Evolutionary conservation across 1,140 invertebrate genomes (phyloP).

Genomic region (Formica selysi): DNA sequence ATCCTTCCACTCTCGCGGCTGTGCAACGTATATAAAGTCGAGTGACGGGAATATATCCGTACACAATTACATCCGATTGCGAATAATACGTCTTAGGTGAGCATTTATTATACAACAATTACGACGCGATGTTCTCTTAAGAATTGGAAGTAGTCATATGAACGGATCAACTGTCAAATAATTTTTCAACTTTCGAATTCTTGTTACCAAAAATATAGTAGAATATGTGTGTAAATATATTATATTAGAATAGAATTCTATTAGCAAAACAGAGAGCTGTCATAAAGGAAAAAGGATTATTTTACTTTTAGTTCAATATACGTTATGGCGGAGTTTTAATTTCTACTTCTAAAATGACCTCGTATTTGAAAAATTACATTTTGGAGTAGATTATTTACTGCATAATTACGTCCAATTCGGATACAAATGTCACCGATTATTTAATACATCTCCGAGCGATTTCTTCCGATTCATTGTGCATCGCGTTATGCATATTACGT

Average conservation of each 20-base stretch:
- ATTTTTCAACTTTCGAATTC: background rate
- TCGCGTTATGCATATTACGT: background rate
- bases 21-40: constrained; percentile 62
- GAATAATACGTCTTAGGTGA: constrained; percentile 61
- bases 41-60: background rate
- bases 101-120: constrained; percentile 1
- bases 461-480: background rate
- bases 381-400: background rate
- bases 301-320: background rate
- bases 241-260: background rate
- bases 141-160: background rate
- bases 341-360: too few relatives aligned
- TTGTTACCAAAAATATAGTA: too few relatives aligned
- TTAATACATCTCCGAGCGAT: too few relatives aligned
- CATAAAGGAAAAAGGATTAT: background rate
- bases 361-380: constrained; percentile 12
- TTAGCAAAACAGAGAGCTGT: too few relatives aligned
- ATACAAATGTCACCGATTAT: background rate
- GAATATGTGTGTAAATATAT: background rate
- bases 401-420: background rate
- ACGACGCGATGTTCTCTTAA: background rate
- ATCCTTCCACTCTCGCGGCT: constrained; percentile 9
- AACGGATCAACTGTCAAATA: background rate
- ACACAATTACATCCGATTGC: constrained; percentile 55
- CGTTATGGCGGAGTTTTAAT: background rate